Evolutionary conservation across 2,888 invertebrate genomes (phyloP), one percentile per base, ranked within the genome.

Genomic region (Marronus borbonicus): DNA sequence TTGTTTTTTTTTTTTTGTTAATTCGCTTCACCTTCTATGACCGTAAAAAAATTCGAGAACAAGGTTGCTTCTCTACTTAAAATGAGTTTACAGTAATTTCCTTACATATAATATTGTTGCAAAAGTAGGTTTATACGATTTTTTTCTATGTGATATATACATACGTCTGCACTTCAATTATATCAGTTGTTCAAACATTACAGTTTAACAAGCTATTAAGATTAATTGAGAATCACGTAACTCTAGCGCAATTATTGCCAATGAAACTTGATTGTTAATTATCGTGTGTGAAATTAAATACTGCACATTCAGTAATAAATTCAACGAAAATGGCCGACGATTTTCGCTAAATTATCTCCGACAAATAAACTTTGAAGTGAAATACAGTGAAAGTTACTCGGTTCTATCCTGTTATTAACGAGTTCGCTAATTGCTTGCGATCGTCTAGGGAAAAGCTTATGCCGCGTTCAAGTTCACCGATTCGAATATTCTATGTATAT

Each of bases 371-470:
- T 66, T 20, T 64, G 24, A 64, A 64, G 20, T 17, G 44, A 74
- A 74, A 74, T 28, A 60, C 55, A 74, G 72, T 60, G 72, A 74
- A 74, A 74, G 72, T 74, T 60, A 49, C 69, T 17, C 20, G 49
- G 7, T 14, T 36, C 31, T 31, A 49, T 39, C n/a, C 8, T 20
- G 55, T 58, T 58, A 50, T 24, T 68, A 68, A 69, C 55, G 52
- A 52, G 31, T 7, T 31, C 52, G 31, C 24, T 52, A 72, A 72
- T 72, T 72, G 17, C 10, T 72, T 10, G 44, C 17, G 36, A 58
- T 39, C 52, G n/a, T n/a, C 24, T 28, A 52, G 39, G 69, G n/a
- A 55, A 70, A 74, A 74, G 44, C 17, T 5, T 12, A 12, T 44
- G 44, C 44, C 12, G 39, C 55, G 60, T 60, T 74, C 60, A 60